Base-by-base conservation (phyloP, 2,888 invertebrate species). In the Mellilla xanthometata region DNA sequence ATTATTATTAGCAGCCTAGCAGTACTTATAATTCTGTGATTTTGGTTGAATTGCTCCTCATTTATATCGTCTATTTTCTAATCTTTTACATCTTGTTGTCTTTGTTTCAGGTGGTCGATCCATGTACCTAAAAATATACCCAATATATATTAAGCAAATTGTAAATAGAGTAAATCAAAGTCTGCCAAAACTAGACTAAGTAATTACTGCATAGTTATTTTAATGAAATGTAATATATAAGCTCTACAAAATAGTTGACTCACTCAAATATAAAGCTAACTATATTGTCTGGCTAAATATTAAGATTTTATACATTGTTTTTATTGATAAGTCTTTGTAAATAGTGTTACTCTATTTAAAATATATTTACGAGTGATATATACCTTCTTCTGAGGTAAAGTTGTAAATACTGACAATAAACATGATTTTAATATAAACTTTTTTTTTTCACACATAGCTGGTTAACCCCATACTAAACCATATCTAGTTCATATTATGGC, bases 311-410 rank as follows among this genome's bases (percentile, higher is more conserved):
- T 67, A 53, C 39, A 54, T 60, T 65, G 60, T 67, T 65, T 61
- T 69, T 46, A 52, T 49, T 36, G 63, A 39, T 53, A 44, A 11
- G 24, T 54, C 58, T 39, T 43, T 72, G 66, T 73, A 68, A 58
- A 71, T 68, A 72, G 52, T 60, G 60, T 63, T 72, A 57, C 49
- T 78, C 67, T 79, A 76, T 72, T 58, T 71, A 72, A 54, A 56
- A 74, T 67, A n/a, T n/a, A 62, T 62, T 64, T 52, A 68, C 68
- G 80, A 82, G 76, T 72, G 67, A 54, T 81, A 81, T 81, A 79
- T 71, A 69, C 74, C 73, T 76, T 73, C 31, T 45, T 38, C 29
- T 64, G 66, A 69, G 73, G 74, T 70, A 73, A 46, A 62, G 59
- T 58, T 80, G 74, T 78, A 77, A 62, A 79, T 75, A 75, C 41